These are phyloP conservation scores for Sebastolobus altivelis DNA, from an alignment of 2,797 vertebrate genomes.

Conservation along the genomic window DNA sequence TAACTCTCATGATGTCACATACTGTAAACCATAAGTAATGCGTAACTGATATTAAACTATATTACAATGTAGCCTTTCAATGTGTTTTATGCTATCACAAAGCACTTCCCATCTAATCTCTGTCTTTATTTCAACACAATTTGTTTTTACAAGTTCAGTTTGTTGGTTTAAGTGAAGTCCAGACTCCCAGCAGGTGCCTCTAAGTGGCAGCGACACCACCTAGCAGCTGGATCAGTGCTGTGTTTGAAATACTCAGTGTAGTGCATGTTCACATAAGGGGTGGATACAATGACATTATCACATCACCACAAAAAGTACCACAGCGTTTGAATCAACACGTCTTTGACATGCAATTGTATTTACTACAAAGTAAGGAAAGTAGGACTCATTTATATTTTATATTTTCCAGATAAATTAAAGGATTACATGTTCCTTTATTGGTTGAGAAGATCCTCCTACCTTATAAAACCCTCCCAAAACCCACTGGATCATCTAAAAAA, in stretches of 20 bases:
- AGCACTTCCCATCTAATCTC: background rate
- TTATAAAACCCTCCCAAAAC: background rate
- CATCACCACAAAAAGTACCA: background rate
- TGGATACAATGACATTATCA: background rate
- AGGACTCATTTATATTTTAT: background rate
- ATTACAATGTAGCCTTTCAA: background rate
- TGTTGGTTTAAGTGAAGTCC: background rate
- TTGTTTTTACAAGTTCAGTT: background rate
- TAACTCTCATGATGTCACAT: background rate
- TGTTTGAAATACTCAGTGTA: background rate
- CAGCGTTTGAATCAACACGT: background rate
- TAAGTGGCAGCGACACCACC: conserved; percentile 24
- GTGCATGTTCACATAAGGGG: background rate
- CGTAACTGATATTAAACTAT: background rate
- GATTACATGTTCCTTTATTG: background rate
- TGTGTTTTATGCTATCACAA: background rate
- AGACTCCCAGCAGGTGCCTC: background rate
- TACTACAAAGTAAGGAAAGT: background rate
- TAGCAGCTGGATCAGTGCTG: background rate
- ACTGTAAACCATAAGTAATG: background rate
- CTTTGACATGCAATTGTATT: background rate
- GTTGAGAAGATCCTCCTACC: background rate
- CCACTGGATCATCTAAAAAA: background rate
- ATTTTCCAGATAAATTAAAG: background rate
- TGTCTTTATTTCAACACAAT: background rate